Evolutionary conservation across 2,113 vertebrate species (phyloP).

Genomic region (Podocnemis expansa): DNA sequence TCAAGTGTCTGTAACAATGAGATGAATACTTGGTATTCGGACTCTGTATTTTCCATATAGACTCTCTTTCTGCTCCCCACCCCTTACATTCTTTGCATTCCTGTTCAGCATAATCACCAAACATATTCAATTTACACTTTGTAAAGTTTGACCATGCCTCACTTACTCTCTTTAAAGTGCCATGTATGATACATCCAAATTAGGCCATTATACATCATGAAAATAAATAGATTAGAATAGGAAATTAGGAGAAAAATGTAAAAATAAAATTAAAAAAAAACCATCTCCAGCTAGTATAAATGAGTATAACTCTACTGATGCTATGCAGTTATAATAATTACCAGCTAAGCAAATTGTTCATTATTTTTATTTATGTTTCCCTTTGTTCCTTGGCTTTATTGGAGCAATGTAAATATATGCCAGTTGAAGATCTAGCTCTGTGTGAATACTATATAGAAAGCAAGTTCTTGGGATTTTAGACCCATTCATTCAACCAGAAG

Average conservation of each 20-base stretch:
- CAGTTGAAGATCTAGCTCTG: not conserved
- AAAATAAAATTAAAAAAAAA: conserved; percentile 34
- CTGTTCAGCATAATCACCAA: not conserved
- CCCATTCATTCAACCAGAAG: too few species aligned
- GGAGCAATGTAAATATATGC: conserved; percentile 13
- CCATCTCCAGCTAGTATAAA: conserved; percentile 49
- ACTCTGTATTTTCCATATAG: not conserved
- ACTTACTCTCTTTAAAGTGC: not conserved
- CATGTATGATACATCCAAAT: not conserved
- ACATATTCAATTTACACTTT: not conserved
- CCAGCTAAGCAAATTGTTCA: conserved; percentile 35
- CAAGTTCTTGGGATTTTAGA: not conserved
- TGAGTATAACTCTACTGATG: conserved; percentile 31
- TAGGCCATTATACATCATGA: not conserved
- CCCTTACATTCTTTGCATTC: not conserved
- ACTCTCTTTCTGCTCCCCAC: too few species aligned
- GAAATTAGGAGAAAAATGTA: conserved; percentile 57
- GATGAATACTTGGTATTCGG: not conserved
- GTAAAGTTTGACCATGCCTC: not conserved
- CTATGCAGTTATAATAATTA: conserved; percentile 30
- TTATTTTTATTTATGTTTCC: conserved; percentile 48
- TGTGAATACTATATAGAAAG: not conserved
- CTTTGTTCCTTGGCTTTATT: not conserved
- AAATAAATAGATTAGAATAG: conserved; percentile 45
- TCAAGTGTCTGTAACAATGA: not conserved